Evolutionary conservation across 2,797 vertebrate species (phyloP).

Genomic region (Enteromius unitaeniatus): DNA sequence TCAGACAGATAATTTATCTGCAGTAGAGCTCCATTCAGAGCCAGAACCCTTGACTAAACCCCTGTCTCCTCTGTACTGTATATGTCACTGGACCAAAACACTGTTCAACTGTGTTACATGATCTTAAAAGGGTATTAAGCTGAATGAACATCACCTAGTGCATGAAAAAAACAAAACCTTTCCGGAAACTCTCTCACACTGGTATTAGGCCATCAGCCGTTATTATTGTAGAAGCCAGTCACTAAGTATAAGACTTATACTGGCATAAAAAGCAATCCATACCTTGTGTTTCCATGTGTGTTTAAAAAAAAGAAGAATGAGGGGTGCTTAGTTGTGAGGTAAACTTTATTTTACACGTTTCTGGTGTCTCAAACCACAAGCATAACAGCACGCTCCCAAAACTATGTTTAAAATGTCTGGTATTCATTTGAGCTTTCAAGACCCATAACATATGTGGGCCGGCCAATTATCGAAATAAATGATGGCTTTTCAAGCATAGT

Average conservation of each 20-base stretch:
- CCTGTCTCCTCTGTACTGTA: slow-evolving; percentile 4
- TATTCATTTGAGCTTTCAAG: slow-evolving; percentile 54
- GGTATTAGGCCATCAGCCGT: neutral
- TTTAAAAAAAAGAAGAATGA: neutral
- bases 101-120: neutral
- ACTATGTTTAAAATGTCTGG: slow-evolving; percentile 65
- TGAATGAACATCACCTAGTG: neutral
- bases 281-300: slow-evolving; percentile 1
- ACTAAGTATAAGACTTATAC: neutral
- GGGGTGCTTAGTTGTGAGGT: slow-evolving; percentile 9
- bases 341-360: slow-evolving; percentile 55
- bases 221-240: neutral
- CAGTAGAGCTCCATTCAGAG: slow-evolving; percentile 18
- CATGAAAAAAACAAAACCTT: neutral
- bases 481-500: slow-evolving; percentile 20
- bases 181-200: neutral
- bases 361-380: slow-evolving; percentile 52
- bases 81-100: slow-evolving; percentile 14
- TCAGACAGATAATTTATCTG: slow-evolving; percentile 48
- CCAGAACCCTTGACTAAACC: slow-evolving; percentile 12
- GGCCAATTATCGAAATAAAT: slow-evolving; percentile 52
- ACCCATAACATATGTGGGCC: slow-evolving; percentile 47
- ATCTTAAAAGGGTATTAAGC: neutral
- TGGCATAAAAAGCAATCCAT: slow-evolving; percentile 12
- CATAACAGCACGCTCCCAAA: slow-evolving; percentile 46